A percentile compares a stretch with the other conserved stretches of the same genome.
Evolutionary conservation across 2,797 vertebrate genomes (phyloP).

Genomic region (Periparus ater): DNA sequence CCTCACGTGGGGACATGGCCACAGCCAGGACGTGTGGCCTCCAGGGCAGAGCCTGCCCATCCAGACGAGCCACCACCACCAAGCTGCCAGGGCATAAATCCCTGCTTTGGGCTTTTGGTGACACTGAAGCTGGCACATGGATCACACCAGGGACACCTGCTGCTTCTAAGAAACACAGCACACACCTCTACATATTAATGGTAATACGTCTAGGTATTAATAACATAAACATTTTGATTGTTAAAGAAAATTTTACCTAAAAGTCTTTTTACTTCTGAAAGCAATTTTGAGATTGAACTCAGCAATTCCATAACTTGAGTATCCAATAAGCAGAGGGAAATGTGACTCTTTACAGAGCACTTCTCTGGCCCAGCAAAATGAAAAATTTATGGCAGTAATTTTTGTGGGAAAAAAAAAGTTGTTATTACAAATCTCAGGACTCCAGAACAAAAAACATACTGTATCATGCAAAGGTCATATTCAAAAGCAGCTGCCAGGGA

Average conservation of each 20-base stretch:
- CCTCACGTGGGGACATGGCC: accelerated
- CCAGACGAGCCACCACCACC: not conserved
- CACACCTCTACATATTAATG: no score
- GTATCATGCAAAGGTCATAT: not conserved
- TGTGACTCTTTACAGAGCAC: not conserved
- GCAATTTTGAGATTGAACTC: not conserved
- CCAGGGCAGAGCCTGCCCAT: not conserved
- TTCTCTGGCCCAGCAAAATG: not conserved
- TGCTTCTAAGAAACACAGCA: not conserved
- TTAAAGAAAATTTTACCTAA: not conserved
- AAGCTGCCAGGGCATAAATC: not conserved
- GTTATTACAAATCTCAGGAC: not conserved
- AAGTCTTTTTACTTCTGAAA: not conserved
- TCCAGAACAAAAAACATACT: not conserved
- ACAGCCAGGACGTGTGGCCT: accelerated
- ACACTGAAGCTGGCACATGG: accelerated
- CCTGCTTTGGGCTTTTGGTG: not conserved
- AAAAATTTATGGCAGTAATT: not conserved
- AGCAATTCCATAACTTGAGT: not conserved
- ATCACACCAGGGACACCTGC: not conserved
- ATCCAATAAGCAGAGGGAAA: not conserved
- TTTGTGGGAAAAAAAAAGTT: not conserved
- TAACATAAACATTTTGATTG: not conserved
- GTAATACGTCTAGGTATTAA: not conserved
- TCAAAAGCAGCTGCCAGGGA: not conserved